These are phyloP conservation scores for Eupithecia dodoneata DNA, from an alignment of 2,888 invertebrate species.

Conservation along the genomic window DNA sequence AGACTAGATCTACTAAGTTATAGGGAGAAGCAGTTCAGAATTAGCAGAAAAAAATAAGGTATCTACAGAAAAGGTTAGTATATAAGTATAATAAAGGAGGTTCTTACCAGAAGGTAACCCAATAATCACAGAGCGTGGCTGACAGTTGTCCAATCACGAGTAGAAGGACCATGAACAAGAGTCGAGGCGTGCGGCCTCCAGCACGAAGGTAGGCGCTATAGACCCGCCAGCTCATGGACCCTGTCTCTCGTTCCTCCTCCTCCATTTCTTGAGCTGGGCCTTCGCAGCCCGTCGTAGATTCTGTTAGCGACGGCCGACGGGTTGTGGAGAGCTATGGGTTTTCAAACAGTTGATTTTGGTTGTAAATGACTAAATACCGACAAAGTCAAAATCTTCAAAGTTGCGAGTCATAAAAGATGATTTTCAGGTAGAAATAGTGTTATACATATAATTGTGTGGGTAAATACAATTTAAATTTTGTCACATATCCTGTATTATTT, in stretches of 20 bases:
- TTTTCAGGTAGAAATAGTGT: background rate
- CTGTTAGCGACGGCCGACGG: conserved; percentile 76
- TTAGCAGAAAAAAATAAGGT: background rate
- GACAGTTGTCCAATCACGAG: conserved; percentile 86
- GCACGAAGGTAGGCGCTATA: conserved; percentile 86
- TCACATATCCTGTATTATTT: too few species aligned
- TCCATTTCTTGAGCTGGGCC: conserved; percentile 83
- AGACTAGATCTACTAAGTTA: background rate
- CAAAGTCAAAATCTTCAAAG: background rate
- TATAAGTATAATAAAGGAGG: conserved; percentile 4
- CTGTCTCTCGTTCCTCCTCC: conserved; percentile 85
- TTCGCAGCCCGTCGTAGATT: conserved; percentile 73
- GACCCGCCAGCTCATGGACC: conserved; percentile 86
- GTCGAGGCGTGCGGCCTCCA: conserved; percentile 81
- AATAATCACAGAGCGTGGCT: conserved; percentile 89
- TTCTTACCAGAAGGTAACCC: conserved; percentile 88
- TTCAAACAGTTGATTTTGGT: background rate
- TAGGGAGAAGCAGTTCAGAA: background rate
- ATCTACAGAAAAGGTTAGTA: background rate
- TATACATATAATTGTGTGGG: background rate
- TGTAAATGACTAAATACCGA: background rate
- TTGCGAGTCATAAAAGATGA: background rate
- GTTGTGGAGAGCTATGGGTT: conserved; percentile 70
- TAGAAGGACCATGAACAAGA: conserved; percentile 81
- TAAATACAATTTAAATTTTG: too few species aligned